Evolutionary conservation across 2,888 invertebrate genomes (phyloP), one percentile per base, ranked within the genome.

Genomic region (Leucophenga maculata): DNA sequence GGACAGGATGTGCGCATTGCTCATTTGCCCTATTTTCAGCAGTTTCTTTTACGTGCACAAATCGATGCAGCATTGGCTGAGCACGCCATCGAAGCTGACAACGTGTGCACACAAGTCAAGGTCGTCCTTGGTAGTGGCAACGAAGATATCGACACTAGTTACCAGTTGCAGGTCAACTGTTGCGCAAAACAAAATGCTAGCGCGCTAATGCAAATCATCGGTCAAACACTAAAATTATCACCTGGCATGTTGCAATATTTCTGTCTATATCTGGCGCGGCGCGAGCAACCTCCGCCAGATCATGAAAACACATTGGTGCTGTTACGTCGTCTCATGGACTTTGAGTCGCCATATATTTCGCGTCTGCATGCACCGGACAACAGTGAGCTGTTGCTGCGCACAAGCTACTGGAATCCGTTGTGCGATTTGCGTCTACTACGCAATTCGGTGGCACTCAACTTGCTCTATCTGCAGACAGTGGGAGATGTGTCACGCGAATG

Each of bases 271-370:
- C 91, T 98, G 74, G 93, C 97, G 80, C 93, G 93, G 77, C 94
- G 94, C 89, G 77, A 75, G 31, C 70, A 72, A 14, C 92, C 91
- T 79, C 90, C 93, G 72, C 90, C 93, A 14, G 90, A 93, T 72
- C 90, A 93, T 71, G 92, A 93, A 80, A 91, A 93, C 83, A 92
- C 92, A 55, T 90, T 92, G 84, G 90, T 92, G 90, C 93, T 97
- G 81, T 90, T 97, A 74, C 92, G 98, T 78, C 96, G 95, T 87
- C 90, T 99, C 75, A 96, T 98, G 90, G 95, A 98, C 88, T 99
- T 97, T 90, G 99, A 99, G 91, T 96, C 97, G 76, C 98, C 99
- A 0, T 96, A 94, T 89, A 94, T 98, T 89, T 97, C 98, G 67
- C 93, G 95, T 78, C 74, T 85, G 14, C 94, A 94, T 86, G 93